Evolutionary conservation across 2,797 vertebrate genomes (phyloP), one percentile per base, ranked within the genome.

Genomic region (Meriones psammophilus): DNA sequence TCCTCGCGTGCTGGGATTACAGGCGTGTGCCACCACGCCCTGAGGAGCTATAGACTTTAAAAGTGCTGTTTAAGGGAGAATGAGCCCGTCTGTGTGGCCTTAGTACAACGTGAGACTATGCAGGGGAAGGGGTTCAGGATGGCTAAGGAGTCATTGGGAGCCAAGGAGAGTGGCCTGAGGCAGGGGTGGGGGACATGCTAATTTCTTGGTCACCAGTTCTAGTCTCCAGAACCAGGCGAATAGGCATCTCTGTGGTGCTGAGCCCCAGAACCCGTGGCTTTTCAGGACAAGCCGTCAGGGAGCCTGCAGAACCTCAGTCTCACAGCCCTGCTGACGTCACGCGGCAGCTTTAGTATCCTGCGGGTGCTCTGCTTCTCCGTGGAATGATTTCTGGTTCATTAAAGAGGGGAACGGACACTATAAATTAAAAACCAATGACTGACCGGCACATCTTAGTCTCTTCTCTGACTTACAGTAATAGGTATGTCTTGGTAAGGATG

Each of bases 331-430:
- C 5, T 92, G 18, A 33, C 56, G n/a, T 83, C 84, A 22, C 62
- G 62, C 58, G n/a, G 33, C 78, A 68, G 26, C 36, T 80, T 42
- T 22, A 79, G 5, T 9, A 22, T 83, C 50, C 71, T 9, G 50
- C 10, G 54, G 54, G 56, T 73, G 94, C 94, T 91, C 36, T 80
- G 24, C 36, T 93, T 85, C 69, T 88, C 12, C 66, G 96, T 91
- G 62, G n/a, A 89, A 89, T 66, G 28, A 13, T 80, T 46, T 84
- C 8, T 64, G 39, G 12, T 46, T 64, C 30, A 20, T 30, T 30
- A 84, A 84, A 30, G 46, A 30, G 39, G 36, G 7, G 28, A 42
- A 84, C 46, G 60, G 42, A 46, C 8, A 84, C 17, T 46, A 64
- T 46, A 1, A 64, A 46, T 64, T 92, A 74, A 26, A 95, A 74